Conservation (phyloP, 2,113 vertebrate species). For the Noturus placidus region DNA sequence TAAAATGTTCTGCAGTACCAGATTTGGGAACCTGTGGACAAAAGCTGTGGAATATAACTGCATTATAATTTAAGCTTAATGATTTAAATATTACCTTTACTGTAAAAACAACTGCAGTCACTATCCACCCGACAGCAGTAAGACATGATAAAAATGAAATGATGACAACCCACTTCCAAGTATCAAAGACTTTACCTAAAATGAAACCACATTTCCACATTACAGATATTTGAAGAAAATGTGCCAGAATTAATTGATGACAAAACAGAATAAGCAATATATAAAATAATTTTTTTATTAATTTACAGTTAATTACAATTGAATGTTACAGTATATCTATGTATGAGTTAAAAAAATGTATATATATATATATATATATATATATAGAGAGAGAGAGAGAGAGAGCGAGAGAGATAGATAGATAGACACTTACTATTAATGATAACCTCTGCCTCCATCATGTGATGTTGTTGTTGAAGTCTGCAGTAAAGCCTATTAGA, state of each 20-base stretch:
- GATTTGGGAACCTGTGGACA: no score
- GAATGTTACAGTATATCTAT: no score
- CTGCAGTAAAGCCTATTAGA: not conserved
- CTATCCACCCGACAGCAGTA: not conserved
- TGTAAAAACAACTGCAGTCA: not conserved
- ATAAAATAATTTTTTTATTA: no score
- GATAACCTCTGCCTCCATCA: not conserved
- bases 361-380: no score
- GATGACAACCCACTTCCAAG: not conserved
- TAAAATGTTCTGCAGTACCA: no score
- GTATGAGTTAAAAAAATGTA: no score
- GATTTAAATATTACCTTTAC: not conserved
- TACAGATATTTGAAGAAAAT: not conserved
- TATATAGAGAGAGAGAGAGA: no score
- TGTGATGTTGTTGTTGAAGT: not conserved
- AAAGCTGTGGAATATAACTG: no score
- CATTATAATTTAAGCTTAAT: not conserved
- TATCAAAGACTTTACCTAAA: not conserved
- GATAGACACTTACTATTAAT: not conserved
- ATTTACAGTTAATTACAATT: no score
- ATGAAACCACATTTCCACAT: not conserved
- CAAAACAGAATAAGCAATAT: no score
- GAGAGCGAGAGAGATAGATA: no score
- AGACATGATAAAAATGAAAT: not conserved
- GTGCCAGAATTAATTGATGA: not conserved